A percentile compares a stretch with the other conserved stretches of the same genome.
phyloP scores from a whole-genome alignment of 2,113 vertebrate species.

The Thermophis baileyi region DNA sequence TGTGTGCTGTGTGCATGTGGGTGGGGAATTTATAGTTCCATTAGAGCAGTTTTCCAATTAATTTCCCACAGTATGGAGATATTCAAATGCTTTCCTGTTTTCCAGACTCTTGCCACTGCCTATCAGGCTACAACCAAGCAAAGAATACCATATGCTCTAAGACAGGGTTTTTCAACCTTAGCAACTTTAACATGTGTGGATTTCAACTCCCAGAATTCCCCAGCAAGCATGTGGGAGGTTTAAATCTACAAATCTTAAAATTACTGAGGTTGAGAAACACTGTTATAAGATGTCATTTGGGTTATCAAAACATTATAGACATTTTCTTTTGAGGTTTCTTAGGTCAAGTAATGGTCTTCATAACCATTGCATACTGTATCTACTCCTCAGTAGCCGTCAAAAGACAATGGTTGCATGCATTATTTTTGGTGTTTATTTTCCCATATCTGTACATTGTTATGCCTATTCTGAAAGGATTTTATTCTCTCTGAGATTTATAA shows the following conservation, averaged over 20 bases:
- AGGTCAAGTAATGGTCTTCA: not conserved
- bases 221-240: not conserved
- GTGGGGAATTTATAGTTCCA: not conserved
- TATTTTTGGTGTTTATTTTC: not conserved
- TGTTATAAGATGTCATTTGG: not conserved
- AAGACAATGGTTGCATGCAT: not conserved
- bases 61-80: not conserved
- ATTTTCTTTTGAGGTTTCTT: not conserved
- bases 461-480: not conserved
- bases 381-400: not conserved
- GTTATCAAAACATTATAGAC: not conserved
- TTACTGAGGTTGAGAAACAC: not conserved
- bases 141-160: not conserved
- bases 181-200: not conserved
- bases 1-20: not conserved
- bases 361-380: not conserved
- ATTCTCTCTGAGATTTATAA: not conserved
- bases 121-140: not conserved
- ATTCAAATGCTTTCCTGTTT: not conserved
- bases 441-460: not conserved
- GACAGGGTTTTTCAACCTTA: not conserved
- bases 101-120: not conserved
- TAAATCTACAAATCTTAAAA: not conserved
- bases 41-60: not conserved
- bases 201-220: not conserved